Conservation (phyloP, 2,888 invertebrate species). For the Cryptus viduatorius region DNA sequence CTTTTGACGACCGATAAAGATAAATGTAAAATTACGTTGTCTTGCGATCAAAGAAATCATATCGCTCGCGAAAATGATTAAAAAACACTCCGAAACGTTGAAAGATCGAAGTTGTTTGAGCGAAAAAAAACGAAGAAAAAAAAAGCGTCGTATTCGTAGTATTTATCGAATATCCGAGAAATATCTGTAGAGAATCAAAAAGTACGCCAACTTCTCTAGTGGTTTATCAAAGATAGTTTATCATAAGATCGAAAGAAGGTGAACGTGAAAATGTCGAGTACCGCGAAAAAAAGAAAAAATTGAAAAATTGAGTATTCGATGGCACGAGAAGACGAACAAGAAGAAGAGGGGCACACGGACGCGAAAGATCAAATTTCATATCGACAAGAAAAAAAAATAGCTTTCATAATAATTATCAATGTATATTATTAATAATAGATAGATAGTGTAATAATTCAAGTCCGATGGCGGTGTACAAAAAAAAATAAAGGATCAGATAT, state of each 20-base stretch:
- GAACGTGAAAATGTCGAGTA: neutral
- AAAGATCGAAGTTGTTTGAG: neutral
- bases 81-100: neutral
- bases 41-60: neutral
- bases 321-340: neutral
- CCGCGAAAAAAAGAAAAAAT: neutral
- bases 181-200: conserved; percentile 17
- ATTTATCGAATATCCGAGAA: neutral
- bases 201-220: conserved; percentile 4
- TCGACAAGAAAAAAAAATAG: conserved; percentile 51
- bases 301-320: neutral
- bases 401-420: conserved; percentile 64
- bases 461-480: conserved; percentile 51
- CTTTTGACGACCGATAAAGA: neutral
- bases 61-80: neutral
- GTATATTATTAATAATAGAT: conserved; percentile 55
- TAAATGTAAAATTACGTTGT: neutral
- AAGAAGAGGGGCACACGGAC: neutral
- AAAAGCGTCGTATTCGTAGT: neutral
- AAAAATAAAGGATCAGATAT: conserved; percentile 50
- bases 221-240: conserved; percentile 39
- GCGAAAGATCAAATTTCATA: conserved; percentile 63
- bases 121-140: neutral
- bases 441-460: conserved; percentile 29
- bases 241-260: conserved; percentile 23